Evolutionary conservation across 2,888 invertebrate genomes (phyloP), one percentile per base, ranked within the genome.

Genomic region (Nebria brevicollis): DNA sequence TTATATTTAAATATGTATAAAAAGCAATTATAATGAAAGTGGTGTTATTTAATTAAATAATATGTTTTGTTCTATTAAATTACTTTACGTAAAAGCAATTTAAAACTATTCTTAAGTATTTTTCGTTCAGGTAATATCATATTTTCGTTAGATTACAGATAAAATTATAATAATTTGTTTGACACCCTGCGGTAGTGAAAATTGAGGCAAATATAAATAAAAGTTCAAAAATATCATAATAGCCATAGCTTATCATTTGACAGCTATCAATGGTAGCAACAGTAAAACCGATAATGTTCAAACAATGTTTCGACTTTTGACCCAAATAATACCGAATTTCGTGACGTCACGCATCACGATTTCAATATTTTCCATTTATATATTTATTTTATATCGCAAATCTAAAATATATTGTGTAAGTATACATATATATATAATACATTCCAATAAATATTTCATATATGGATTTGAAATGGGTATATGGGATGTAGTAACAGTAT

Each of bases 321-420:
- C 79, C 79, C 42, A 79, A 79, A 79, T 79, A 78, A 65, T 65
- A 77, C 54, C 54, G 72, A 78, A 78, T 72, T 78, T 78, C 78
- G 78, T 78, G 78, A 78, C 78, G 26, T 25, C 43, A 77, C 26
- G 25, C 26, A 13, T 64, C 77, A 77, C 77, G 77, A 77, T 25
- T 66, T 10, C 66, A 66, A 66, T 66, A 66, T 66, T 25, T 34
- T 54, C 54, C 54, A 54, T 54, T 54, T 11, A 11, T 6, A 54
- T 54, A 54, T 54, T 54, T 54, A 54, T 54, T 54, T 54, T 54
- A 54, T 54, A 54, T 54, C 54, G 1, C 8, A 54, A 54, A 54
- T 54, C 54, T 54, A 8, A 54, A 11, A 54, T 54, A 34, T 54
- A 54, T 7, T 54, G 13, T 54, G 4, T 54, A 54, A 2, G 13